Evolutionary conservation across 2,888 invertebrate species (phyloP), one percentile per base, ranked within the genome.

Genomic region (Caenorhabditis uteleia): DNA sequence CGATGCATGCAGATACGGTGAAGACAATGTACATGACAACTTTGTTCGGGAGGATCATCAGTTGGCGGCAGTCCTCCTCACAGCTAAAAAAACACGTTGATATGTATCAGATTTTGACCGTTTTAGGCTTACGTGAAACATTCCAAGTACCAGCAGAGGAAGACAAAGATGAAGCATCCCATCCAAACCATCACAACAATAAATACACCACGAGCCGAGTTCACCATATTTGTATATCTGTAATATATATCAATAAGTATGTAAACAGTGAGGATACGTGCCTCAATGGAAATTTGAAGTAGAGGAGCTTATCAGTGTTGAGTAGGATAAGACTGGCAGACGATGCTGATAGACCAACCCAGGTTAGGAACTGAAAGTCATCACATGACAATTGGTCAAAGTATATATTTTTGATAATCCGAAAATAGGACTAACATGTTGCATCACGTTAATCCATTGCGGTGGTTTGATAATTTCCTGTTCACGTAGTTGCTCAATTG

Each of bases 281-380:
- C 80, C 80, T 68, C 16, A 82, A 54, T 7, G 82, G 82, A 47
- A 77, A 82, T 29, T 77, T 78, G 70, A 82, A 82, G 49, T 77
- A 82, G 39, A 79, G 58, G 7, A 82, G 64, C 50, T 82, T 82
- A 56, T 82, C 82, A 38, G 79, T 61, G 47, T 82, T 82, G 38
- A 82, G 71, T 10, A 80, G 69, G 36, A 82, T 81, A 42, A 82
- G 70, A 34, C 78, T 78, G 14, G 78, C 56, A n/a, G 74, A 74
- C 27, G 82, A 82, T 5, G 75, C 78, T 34, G 78, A 77, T 33
- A 82, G 47, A 14, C 71, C 76, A 31, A 81, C 75, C 82, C 82
- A 82, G 38, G 77, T 77, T 18, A 77, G 51, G 33, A 74, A 67
- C 55, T 79, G 77, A 54, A 75, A 60, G 46, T 23, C 21, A 49